These are phyloP conservation scores for Onychomys leucogaster DNA, from an alignment of 2,797 vertebrate species.

Conservation along the genomic window DNA sequence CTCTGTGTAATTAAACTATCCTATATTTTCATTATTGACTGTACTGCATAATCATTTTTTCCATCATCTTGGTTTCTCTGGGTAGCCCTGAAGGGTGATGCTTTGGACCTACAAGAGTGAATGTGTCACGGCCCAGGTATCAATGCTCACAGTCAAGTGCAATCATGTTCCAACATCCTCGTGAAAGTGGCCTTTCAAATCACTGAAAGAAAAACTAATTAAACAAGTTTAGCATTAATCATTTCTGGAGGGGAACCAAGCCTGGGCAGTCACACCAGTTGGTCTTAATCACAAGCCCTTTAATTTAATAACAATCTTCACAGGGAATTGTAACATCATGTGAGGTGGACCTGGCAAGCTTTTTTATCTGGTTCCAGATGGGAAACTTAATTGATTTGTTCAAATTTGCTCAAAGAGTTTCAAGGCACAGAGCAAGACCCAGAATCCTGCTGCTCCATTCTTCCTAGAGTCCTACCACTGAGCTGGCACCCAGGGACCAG, in stretches of 20 bases:
- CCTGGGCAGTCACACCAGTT: conserved; percentile 19
- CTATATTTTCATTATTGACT: neutral
- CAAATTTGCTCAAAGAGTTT: conserved; percentile 38
- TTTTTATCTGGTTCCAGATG: conserved; percentile 29
- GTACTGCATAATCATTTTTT: neutral
- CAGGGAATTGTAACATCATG: neutral
- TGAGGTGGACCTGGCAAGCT: neutral
- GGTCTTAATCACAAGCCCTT: conserved; percentile 37
- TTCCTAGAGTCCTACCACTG: neutral
- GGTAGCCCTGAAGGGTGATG: neutral
- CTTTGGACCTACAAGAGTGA: neutral
- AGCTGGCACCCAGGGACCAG: neutral
- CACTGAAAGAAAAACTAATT: conserved; percentile 61
- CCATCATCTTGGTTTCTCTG: neutral
- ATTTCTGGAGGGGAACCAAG: conserved; percentile 54
- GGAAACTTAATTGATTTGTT: conserved; percentile 41
- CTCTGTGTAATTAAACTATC: neutral
- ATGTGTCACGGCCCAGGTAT: neutral
- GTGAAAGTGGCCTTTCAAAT: conserved; percentile 35
- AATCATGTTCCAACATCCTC: neutral
- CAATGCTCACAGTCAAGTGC: neutral
- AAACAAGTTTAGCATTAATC: conserved; percentile 42
- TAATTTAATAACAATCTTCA: conserved; percentile 38
- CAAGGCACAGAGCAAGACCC: neutral
- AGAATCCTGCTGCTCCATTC: neutral